These are phyloP conservation scores for Saccopteryx leptura DNA, from an alignment of 2,113 vertebrate species.

Conservation along the genomic window DNA sequence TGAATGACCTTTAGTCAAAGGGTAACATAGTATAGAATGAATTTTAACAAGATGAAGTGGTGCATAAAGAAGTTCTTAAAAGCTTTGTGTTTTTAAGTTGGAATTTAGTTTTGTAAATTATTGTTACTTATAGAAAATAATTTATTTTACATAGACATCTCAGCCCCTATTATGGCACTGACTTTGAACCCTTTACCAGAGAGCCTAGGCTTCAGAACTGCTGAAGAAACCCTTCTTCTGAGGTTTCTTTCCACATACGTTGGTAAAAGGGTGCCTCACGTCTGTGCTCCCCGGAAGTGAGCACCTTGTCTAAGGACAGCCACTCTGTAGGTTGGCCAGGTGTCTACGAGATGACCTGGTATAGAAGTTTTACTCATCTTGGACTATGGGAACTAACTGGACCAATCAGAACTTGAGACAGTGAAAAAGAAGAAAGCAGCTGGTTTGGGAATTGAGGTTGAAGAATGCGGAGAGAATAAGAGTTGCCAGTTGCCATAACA, in stretches of 20 bases:
- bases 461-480: not conserved
- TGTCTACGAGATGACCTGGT: not conserved
- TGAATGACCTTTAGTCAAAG: conserved; percentile 4
- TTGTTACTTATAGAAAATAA: not conserved
- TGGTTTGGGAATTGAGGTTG: not conserved
- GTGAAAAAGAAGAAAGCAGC: not conserved
- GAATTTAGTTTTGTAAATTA: not conserved
- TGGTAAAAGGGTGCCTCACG: not conserved
- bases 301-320: not conserved
- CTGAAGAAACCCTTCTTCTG: not conserved
- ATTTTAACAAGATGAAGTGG: conserved; percentile 32
- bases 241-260: not conserved
- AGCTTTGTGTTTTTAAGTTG: not conserved
- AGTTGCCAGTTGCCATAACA: not conserved
- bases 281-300: not conserved
- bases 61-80: conserved; percentile 33
- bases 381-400: not conserved
- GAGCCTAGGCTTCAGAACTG: not conserved
- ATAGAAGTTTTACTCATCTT: not conserved
- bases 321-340: not conserved
- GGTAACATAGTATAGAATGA: not conserved
- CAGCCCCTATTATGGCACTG: not conserved
- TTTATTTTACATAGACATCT: not conserved
- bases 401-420: not conserved
- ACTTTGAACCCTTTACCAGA: not conserved